Evolutionary conservation across 2,113 vertebrate species (phyloP), one percentile per base, ranked within the genome.

Genomic region (Atractosteus spatula): DNA sequence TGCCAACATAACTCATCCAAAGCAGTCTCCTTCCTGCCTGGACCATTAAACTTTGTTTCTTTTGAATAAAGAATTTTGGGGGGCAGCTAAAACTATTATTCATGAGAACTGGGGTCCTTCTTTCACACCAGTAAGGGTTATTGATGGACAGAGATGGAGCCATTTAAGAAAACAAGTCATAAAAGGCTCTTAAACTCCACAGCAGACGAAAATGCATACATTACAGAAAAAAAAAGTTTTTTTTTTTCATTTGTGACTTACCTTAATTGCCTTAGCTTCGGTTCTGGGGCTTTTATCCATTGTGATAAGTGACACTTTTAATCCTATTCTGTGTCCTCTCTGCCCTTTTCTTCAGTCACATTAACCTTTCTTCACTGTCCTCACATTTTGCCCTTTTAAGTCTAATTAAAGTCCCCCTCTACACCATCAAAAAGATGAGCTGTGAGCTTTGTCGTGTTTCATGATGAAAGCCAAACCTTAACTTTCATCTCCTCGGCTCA

Each of bases 341-440:
- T 89, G 86, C 79, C 85, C 89, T 89, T 88, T 89, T 83, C 85
- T 85, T 83, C 81, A 78, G 77, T 72, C 71, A 78, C 78, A 85
- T 87, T 90, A 89, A 89, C 89, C 89, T 90, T 90, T 88, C 72
- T 16, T 14, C 6, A 71, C 74, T 77, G 78, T 82, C 82, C 79
- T 81, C 78, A 74, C 77, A 41, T 76, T 80, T 76, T 78, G 73
- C 78, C 76, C 81, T 85, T 86, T 82, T 82, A 79, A 85, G 83
- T 85, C 84, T 84, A 85, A 88, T 88, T 87, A 85, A 80, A 82
- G 74, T 51, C 8, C 47, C 47, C 47, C 47, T 51, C 47, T 10
- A 29, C 47, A 5, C 47, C 47, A 51, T 51, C 69, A 80, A 84
- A 86, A 63, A 42, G 41, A 61, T 16, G 8, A 41, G 16, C 5